These are phyloP conservation scores for Drosophila quasianomalipes DNA, from an alignment of 2,888 invertebrate genomes.

Conservation along the genomic window DNA sequence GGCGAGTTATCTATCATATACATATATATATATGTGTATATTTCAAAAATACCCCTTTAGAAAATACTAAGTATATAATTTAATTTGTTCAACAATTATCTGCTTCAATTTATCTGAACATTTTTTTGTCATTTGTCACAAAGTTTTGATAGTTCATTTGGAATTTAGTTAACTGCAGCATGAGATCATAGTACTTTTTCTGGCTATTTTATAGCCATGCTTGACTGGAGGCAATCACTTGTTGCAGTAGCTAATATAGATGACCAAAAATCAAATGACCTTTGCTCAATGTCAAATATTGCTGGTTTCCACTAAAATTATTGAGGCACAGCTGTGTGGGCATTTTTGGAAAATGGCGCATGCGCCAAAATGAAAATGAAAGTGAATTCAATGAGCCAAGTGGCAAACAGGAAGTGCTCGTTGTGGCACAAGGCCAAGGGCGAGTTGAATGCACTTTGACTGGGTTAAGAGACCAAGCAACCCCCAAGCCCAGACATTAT, in stretches of 20 bases:
- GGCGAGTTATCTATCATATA: background rate
- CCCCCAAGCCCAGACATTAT: background rate
- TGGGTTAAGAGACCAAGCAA: conserved; percentile 10
- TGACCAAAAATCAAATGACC: conserved; percentile 58
- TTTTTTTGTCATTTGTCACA: background rate
- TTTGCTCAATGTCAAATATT: conserved; percentile 72
- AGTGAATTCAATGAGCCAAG: conserved; percentile 56
- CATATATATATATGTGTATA: background rate
- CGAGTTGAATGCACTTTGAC: conserved; percentile 75
- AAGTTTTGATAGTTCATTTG: conserved; percentile 8
- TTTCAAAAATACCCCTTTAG: background rate
- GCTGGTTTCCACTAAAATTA: conserved; percentile 32
- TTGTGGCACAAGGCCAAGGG: conserved; percentile 68
- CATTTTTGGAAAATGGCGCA: conserved; percentile 57
- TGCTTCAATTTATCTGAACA: conserved; percentile 7
- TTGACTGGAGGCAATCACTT: conserved; percentile 27
- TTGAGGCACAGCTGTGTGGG: conserved; percentile 59
- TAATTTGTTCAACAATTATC: background rate
- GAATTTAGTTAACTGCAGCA: background rate
- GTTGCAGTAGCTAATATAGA: conserved; percentile 43
- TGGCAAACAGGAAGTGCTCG: conserved; percentile 20
- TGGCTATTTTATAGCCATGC: background rate
- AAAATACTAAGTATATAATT: too few species aligned
- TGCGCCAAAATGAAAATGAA: conserved; percentile 65
- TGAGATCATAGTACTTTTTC: conserved; percentile 17